Percentiles rank a stretch among this genome's conserved stretches.
These are phyloP conservation scores for Orthosia gothica DNA, from an alignment of 2,888 invertebrate genomes.

Conservation along the genomic window DNA sequence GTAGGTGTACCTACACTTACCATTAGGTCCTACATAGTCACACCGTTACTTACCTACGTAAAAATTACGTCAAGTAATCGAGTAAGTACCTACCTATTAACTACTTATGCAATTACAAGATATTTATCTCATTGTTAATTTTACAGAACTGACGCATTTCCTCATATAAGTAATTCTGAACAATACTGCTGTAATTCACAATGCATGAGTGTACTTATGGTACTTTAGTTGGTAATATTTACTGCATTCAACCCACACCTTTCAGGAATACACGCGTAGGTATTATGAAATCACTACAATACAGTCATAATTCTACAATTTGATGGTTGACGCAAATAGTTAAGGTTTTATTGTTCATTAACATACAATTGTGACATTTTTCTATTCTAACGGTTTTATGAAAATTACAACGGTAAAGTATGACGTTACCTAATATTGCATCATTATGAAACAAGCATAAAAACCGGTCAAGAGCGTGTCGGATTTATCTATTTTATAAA, in stretches of 20 bases:
- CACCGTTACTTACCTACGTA: background rate
- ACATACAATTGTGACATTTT: conserved; percentile 8
- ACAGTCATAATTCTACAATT: background rate
- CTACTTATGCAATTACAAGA: background rate
- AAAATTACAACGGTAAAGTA: background rate
- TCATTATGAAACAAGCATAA: background rate
- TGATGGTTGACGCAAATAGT: conserved; percentile 31
- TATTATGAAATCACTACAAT: conserved; percentile 24
- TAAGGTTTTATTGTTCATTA: conserved; percentile 12
- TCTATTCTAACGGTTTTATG: background rate
- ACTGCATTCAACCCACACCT: background rate
- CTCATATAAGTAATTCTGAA: conserved; percentile 3
- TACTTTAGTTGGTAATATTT: background rate
- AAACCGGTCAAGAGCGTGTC: too few relatives aligned
- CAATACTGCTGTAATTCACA: background rate
- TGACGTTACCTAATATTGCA: background rate
- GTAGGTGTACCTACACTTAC: too few relatives aligned
- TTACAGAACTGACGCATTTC: conserved; percentile 26
- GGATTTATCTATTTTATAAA: too few relatives aligned
- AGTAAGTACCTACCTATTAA: background rate
- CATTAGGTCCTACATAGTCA: background rate
- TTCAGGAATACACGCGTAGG: background rate
- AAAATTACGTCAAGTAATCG: background rate
- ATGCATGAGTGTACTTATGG: background rate
- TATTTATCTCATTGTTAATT: conserved; percentile 9